These are phyloP conservation scores for Pterocles burchelli DNA, from an alignment of 2,113 vertebrate genomes.

Conservation along the genomic window DNA sequence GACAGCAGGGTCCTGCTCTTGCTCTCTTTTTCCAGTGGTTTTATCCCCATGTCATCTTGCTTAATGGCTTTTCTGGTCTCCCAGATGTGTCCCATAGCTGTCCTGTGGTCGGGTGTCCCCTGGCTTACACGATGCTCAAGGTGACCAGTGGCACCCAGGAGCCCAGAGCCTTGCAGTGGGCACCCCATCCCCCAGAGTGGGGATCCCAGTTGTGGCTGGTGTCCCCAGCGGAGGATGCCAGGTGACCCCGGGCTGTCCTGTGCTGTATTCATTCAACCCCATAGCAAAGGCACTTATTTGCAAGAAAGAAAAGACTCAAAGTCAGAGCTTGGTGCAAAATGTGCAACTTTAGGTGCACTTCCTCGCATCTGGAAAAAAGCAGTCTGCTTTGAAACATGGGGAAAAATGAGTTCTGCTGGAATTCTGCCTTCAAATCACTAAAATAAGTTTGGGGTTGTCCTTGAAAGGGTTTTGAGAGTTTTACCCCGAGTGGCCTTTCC, in stretches of 20 bases:
- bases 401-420: background rate
- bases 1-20: background rate
- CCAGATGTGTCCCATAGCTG: background rate
- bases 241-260: background rate
- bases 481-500: slow-evolving; percentile 3
- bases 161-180: background rate
- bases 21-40: background rate
- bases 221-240: background rate
- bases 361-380: background rate
- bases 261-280: background rate
- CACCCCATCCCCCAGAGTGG: accelerated
- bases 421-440: background rate
- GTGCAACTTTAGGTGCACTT: background rate
- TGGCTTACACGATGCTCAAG: background rate
- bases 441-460: background rate
- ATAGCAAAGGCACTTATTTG: background rate
- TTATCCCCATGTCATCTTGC: accelerated
- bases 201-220: background rate
- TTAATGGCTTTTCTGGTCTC: background rate
- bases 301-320: background rate
- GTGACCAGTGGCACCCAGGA: background rate
- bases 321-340: background rate
- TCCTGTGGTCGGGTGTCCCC: background rate
- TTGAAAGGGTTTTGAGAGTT: background rate
- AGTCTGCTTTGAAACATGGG: background rate